Evolutionary conservation across 2,888 invertebrate genomes (phyloP), one percentile per base, ranked within the genome.

Genomic region (Brachypalpus laphriformis): DNA sequence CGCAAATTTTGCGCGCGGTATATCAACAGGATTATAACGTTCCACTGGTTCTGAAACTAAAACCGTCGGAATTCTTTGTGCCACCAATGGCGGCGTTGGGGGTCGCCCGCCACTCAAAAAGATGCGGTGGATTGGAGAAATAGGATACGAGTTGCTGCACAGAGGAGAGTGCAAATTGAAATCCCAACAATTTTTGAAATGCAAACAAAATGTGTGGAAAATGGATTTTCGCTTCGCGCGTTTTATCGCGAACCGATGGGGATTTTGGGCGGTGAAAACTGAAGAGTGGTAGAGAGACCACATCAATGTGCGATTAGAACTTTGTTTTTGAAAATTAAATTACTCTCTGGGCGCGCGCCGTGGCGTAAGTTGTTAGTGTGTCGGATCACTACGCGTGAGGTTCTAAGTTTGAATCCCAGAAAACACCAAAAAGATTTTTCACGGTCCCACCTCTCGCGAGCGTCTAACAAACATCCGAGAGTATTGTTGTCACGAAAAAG

Each of bases 21-120:
- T 34, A 59, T 82, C 75, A 70, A 82, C 75, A 40, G 57, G 65
- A 82, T 82, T 82, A 75, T 71, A 65, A 63, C 57, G 70, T 75
- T 65, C 16, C 57, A 18, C 56, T 47, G 49, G 51, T 40, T 40
- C 28, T 5, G 18, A 63, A 47, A 61, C 31, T 31, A 45, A 28
- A 54, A 66, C 14, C 8, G 14, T 45, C 22, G 42, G 37, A 45
- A 77, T 70, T 70, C 70, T 42, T 61, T 54, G 16, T 31, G 54
- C 51, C 75, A 42, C 63, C 72, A 54, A 65, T 25, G 14, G 51
- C 14, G 6, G 6, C 6, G 25, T 22, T 11, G n/a, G 20, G 11
- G 66, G 14, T 34, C 22, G 2, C 9, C 31, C 40, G 25, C 71
- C 18, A 14, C 8, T 31, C 45, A 63, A 31, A 40, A 71, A 72